Evolutionary conservation across 2,113 vertebrate genomes (phyloP), one percentile per base, ranked within the genome.

Genomic region (Mastomys natalensis): DNA sequence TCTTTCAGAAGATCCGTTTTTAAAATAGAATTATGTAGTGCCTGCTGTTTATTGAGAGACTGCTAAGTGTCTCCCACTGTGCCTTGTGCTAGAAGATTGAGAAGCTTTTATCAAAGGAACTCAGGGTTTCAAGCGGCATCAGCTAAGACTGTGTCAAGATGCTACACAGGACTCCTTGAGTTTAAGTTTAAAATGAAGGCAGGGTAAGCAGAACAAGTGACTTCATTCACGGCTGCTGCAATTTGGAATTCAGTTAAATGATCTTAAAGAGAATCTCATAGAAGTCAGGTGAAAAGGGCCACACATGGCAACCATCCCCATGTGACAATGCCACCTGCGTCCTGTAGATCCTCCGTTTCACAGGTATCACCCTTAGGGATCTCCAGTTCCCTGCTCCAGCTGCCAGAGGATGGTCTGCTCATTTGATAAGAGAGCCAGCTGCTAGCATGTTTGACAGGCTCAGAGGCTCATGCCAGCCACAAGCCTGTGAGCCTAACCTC

Each of bases 161-260:
- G 2, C 58, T 45, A 3, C 12, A 0, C 16, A 34, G n/a, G 31
- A 66, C 43, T 91, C 26, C 40, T n/a, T 34, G 48, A 26, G 77
- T 78, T 16, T 43, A n/a, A 51, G n/a, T 70, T 72, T 51, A 8
- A 43, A 86, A 34, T 21, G 22, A 17, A 40, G 37, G 31, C 29
- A 29, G 2, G 13, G 26, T 12, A 21, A 22, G 60, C 34, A 77
- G 40, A 90, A 34, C 73, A 0, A 3, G 45, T 55, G 55, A 40
- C 80, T 84, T 90, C 76, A 53, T 87, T 95, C 82, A 37, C 77
- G 43, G 45, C 78, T 74, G 31, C 37, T 55, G 92, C 89, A 73
- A n/a, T 84, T 74, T 62, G 0, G 70, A 81, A 87, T 94, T 89
- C 31, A 21, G 40, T 78, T 93, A 92, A 77, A 24, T 73, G 60